Base-by-base conservation (phyloP, 2,888 invertebrate species). In the Dolomedes plantarius region DNA sequence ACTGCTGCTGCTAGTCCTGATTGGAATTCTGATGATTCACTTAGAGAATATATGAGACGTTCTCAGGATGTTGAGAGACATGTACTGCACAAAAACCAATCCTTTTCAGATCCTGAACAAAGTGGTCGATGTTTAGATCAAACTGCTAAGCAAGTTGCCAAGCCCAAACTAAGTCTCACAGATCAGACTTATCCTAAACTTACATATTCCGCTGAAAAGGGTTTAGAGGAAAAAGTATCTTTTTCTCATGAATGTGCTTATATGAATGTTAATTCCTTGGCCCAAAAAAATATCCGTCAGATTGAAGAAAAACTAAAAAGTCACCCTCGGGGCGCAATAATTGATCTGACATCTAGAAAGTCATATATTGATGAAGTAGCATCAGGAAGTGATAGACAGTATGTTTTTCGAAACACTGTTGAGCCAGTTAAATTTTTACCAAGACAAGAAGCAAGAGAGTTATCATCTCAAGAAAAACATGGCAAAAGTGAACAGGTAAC, bases 271-370 rank as follows among this genome's bases (percentile, higher is more conserved):
- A 86, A 86, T 65, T 75, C 79, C n/a, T 41, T 78, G 2, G 78
- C 86, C 41, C 81, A 87, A 27, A 88, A 82, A 76, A 88, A 88
- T 62, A 86, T 88, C 23, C 86, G 71, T 0, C 86, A 86, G 65
- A 86, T 88, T 56, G 88, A 88, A 68, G 80, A 87, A 36, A 86
- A 71, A 31, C 32, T 88, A 50, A 79, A 86, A 71, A 77, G 72
- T 50, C 86, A 87, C 79, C 88, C 86, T 39, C 74, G 88, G 31
- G 88, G 88, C 11, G 88, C 86, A 29, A 86, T 88, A 23, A 86
- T 88, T 68, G 88, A 88, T 65, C 68, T 88, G 41, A 88, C 88
- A n/a, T 88, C 88, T 27, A 86, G 88, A 50, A 82, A 81, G 56
- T 88, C 88, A 23, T 88, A 86, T 32, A 77, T 88, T 56, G 87